Conservation (phyloP, 2,113 vertebrate genomes). For the Prinia subflava region DNA sequence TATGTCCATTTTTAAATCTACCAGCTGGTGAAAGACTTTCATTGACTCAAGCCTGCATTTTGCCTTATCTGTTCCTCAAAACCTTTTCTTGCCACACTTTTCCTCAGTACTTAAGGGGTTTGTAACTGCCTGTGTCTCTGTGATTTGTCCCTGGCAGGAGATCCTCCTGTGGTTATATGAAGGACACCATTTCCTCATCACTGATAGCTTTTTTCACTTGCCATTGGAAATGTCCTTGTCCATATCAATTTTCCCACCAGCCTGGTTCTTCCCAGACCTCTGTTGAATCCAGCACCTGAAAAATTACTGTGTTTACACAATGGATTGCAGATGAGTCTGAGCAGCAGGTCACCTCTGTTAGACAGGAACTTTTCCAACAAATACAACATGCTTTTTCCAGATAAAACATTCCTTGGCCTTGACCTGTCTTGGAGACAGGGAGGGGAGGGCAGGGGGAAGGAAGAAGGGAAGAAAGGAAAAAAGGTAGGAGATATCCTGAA, state of each 20-base stretch:
- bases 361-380: background rate
- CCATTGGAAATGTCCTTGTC: background rate
- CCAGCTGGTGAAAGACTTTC: background rate
- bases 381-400: background rate
- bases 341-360: background rate
- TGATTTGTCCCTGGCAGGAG: background rate
- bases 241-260: background rate
- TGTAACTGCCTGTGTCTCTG: background rate
- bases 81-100: background rate
- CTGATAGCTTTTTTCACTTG: background rate
- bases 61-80: background rate
- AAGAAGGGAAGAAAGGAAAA: too few relatives aligned
- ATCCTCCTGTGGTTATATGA: background rate
- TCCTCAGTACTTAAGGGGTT: background rate
- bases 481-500: too few relatives aligned
- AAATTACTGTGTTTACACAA: background rate
- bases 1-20: background rate
- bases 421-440: background rate
- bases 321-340: background rate
- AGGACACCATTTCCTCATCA: background rate
- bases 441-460: rapidly evolving
- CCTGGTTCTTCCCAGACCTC: background rate
- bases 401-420: background rate
- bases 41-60: background rate
- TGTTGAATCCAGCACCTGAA: background rate